phyloP scores from a whole-genome alignment of 2,888 invertebrate species.

The Bruchidius siliquastri region DNA sequence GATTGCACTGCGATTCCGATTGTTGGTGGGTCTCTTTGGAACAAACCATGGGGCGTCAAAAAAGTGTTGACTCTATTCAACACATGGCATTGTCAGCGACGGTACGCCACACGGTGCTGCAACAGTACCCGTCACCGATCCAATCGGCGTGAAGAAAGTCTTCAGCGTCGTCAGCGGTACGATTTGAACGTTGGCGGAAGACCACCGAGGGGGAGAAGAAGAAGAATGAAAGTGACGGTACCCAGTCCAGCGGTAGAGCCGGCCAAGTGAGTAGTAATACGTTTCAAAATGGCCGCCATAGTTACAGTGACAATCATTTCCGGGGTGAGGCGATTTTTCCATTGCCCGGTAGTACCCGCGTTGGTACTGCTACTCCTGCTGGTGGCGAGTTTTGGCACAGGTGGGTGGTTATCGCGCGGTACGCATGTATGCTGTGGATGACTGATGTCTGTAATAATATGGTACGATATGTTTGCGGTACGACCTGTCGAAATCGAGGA shows the following conservation, averaged over 20 bases:
- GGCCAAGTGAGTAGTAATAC: neutral
- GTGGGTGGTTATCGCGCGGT: neutral
- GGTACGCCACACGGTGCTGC: neutral
- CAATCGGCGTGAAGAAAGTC: neutral
- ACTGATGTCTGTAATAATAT: neutral
- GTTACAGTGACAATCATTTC: neutral
- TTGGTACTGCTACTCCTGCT: neutral
- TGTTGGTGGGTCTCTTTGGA: too few relatives aligned
- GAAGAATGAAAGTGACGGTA: neutral
- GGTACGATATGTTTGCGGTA: neutral
- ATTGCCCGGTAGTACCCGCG: neutral
- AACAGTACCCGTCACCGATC: neutral
- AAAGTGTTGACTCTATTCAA: too few relatives aligned
- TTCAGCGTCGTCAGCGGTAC: neutral
- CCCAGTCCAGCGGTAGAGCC: neutral
- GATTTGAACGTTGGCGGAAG: neutral
- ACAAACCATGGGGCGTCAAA: too few relatives aligned
- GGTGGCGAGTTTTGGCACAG: neutral
- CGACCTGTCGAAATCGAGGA: neutral
- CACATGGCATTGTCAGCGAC: too few relatives aligned
- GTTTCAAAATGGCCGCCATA: neutral
- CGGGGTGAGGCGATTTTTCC: neutral
- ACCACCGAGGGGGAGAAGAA: neutral
- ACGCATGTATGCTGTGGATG: neutral
- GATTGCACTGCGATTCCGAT: too few relatives aligned